Evolutionary conservation across 2,797 vertebrate genomes (phyloP).

Genomic region (Darevskia mixta): DNA sequence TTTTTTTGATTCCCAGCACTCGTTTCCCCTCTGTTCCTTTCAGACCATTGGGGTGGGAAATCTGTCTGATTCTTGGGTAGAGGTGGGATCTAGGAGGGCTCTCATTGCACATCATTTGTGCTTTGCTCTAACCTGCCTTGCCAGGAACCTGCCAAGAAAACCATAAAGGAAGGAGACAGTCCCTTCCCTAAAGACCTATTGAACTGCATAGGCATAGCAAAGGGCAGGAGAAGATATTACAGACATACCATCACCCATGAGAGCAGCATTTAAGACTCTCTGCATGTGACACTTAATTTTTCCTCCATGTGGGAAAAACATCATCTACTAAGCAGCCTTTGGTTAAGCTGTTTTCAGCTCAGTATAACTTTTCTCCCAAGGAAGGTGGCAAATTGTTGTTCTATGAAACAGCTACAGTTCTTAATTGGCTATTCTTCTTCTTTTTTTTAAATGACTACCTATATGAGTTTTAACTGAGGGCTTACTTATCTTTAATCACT

Average conservation of each 20-base stretch:
- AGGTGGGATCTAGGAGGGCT: neutral
- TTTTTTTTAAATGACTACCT: neutral
- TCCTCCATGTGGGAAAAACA: neutral
- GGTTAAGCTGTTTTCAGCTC: neutral
- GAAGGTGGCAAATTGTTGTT: neutral
- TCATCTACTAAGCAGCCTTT: neutral
- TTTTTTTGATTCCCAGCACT: slow-evolving; percentile 3
- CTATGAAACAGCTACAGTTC: neutral
- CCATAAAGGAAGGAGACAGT: neutral
- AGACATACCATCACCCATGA: too few species aligned
- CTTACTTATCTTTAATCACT: neutral
- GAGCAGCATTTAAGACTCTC: neutral
- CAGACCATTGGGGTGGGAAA: neutral
- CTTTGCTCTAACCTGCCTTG: neutral
- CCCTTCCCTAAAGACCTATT: neutral
- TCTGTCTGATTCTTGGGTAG: neutral
- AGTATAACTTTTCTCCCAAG: neutral
- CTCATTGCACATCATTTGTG: neutral
- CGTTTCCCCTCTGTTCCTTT: neutral
- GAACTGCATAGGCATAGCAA: neutral
- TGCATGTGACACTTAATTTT: neutral
- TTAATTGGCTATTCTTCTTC: neutral
- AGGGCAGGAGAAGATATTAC: neutral
- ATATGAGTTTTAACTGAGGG: neutral
- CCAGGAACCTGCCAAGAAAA: neutral